Conservation (phyloP, 2,797 vertebrate genomes). For the Poeciliopsis paucimaculata region DNA sequence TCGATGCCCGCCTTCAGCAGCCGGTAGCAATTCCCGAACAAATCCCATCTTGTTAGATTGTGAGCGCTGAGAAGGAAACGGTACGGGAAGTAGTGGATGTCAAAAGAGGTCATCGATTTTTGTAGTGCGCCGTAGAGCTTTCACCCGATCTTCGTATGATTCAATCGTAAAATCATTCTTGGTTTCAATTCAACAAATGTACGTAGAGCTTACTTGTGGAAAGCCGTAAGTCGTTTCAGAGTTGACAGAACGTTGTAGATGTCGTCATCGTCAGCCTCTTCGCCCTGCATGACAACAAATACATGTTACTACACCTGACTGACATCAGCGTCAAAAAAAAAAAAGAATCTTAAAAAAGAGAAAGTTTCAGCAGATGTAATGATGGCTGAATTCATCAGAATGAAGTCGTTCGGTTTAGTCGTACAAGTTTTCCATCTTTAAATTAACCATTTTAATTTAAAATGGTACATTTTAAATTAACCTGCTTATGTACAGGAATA, state of each 20-base stretch:
- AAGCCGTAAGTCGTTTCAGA: constrained; percentile 95
- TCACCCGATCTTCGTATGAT: neutral
- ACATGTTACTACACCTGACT: constrained; percentile 16
- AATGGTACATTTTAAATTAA: too few relatives aligned
- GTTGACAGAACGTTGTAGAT: constrained; percentile 98
- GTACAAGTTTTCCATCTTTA: neutral
- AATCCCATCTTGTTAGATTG: constrained; percentile 97
- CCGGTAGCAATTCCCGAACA: constrained; percentile 98
- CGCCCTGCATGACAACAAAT: constrained; percentile 81
- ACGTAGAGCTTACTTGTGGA: constrained; percentile 90
- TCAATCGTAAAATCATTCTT: neutral
- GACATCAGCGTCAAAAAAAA: neutral
- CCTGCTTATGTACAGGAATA: neutral
- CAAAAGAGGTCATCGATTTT: neutral
- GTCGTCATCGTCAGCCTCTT: constrained; percentile 98
- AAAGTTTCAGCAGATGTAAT: neutral
- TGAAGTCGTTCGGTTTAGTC: neutral
- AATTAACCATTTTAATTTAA: too few relatives aligned
- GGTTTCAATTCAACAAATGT: neutral
- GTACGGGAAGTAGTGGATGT: neutral
- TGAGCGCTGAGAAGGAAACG: constrained; percentile 85
- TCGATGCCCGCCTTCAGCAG: constrained; percentile 97
- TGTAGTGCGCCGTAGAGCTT: neutral
- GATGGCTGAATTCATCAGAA: neutral
- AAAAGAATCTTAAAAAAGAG: neutral